Evolutionary conservation across 2,888 invertebrate genomes (phyloP).

Genomic region (Empis livida): DNA sequence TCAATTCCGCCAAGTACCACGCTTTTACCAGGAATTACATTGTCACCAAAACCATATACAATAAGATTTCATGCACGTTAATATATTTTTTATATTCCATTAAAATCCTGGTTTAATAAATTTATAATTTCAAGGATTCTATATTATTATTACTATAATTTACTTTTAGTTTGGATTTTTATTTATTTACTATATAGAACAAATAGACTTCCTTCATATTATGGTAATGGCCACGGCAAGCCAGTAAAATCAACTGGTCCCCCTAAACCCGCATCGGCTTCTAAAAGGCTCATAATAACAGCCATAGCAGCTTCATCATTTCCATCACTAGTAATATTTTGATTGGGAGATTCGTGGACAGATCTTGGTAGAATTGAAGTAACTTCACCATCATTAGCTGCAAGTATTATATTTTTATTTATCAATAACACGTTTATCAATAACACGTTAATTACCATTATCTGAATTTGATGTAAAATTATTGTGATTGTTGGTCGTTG

Average conservation of each 20-base stretch:
- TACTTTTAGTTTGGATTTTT: too few relatives aligned
- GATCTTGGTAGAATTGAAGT: slow-evolving; percentile 12
- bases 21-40: slow-evolving; percentile 41
- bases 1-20: slow-evolving; percentile 32
- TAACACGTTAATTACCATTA: too few relatives aligned
- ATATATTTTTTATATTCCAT: too few relatives aligned
- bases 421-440: too few relatives aligned
- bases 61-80: slow-evolving; percentile 22
- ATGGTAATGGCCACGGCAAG: slow-evolving; percentile 50
- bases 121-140: too few relatives aligned
- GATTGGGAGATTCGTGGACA: slow-evolving; percentile 48
- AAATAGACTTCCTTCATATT: background rate
- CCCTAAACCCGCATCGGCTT: slow-evolving; percentile 78
- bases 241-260: slow-evolving; percentile 62
- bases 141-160: too few relatives aligned
- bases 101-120: too few relatives aligned
- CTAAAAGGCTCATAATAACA: slow-evolving; percentile 79
- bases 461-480: too few relatives aligned
- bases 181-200: too few relatives aligned
- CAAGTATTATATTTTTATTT: slow-evolving; percentile 34
- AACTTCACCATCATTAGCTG: slow-evolving; percentile 11
- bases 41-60: slow-evolving; percentile 43
- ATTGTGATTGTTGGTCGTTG: too few relatives aligned
- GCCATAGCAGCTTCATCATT: slow-evolving; percentile 88
- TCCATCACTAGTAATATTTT: slow-evolving; percentile 44